phyloP scores from a whole-genome alignment of 2,113 vertebrate genomes.

The Thermophis baileyi region DNA sequence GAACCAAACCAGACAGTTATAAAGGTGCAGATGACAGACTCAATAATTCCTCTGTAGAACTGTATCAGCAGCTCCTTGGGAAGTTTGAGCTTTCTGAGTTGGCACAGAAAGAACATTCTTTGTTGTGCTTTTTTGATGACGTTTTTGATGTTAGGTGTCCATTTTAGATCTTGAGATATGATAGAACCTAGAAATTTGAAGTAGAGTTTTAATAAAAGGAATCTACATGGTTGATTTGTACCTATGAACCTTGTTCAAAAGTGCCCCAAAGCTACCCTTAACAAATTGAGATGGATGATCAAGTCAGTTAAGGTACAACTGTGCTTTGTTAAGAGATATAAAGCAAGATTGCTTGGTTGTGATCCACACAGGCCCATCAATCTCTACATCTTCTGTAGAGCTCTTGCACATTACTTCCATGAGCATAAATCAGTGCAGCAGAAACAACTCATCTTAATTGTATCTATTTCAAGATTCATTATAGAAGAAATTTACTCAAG shows the following conservation, averaged over 20 bases:
- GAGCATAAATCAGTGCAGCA: neutral
- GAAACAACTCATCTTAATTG: neutral
- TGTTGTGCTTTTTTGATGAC: too few relatives aligned
- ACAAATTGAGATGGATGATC: neutral
- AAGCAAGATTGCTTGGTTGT: neutral
- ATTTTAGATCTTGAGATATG: too few relatives aligned
- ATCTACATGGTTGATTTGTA: neutral
- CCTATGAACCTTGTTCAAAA: neutral
- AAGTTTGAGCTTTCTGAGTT: too few relatives aligned
- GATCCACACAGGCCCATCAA: neutral
- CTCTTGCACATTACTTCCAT: neutral
- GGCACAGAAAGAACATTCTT: too few relatives aligned
- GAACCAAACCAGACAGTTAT: too few relatives aligned
- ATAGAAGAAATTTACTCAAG: neutral
- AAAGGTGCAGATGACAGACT: too few relatives aligned
- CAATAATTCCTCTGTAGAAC: too few relatives aligned
- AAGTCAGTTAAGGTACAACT: neutral
- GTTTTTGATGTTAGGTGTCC: too few relatives aligned
- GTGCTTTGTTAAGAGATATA: neutral
- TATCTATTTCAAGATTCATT: neutral
- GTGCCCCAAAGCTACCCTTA: neutral
- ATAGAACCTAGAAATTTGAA: too few relatives aligned
- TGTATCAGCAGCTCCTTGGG: too few relatives aligned
- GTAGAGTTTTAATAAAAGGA: neutral
- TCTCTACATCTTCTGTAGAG: neutral